Percentiles rank a stretch among this genome's conserved stretches.
These are phyloP conservation scores for Hippocampus zosterae DNA, from an alignment of 2,113 vertebrate species.

Conservation along the genomic window DNA sequence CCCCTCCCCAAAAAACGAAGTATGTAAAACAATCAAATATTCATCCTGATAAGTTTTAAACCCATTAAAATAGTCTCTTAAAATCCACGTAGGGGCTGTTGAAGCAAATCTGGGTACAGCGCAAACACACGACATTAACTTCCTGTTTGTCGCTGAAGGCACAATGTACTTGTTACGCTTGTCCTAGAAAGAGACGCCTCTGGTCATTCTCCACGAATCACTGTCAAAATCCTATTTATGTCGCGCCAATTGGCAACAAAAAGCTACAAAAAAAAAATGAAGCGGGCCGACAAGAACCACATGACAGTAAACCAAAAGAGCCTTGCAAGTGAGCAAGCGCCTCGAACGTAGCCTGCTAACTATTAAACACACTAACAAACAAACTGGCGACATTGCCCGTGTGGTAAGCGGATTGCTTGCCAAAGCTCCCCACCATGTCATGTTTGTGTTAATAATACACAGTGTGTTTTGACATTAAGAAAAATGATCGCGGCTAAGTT, in stretches of 20 bases:
- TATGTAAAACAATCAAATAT: too few species aligned
- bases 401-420: neutral
- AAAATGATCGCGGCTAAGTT: neutral
- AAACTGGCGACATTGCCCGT: neutral
- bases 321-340: neutral
- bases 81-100: too few species aligned
- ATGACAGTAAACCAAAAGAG: neutral
- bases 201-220: neutral
- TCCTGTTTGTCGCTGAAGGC: neutral
- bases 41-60: too few species aligned
- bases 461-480: neutral
- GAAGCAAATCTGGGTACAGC: too few species aligned
- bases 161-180: neutral
- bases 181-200: neutral
- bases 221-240: neutral
- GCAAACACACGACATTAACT: too few species aligned
- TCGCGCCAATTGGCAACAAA: neutral
- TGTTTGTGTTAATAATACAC: neutral
- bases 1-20: too few species aligned
- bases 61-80: too few species aligned
- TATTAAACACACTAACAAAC: neutral
- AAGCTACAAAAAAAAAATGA: neutral
- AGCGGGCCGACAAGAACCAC: neutral
- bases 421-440: neutral
- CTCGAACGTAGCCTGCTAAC: neutral